Base-by-base conservation (phyloP, 2,113 vertebrate species). In the Dicerorhinus sumatrensis region DNA sequence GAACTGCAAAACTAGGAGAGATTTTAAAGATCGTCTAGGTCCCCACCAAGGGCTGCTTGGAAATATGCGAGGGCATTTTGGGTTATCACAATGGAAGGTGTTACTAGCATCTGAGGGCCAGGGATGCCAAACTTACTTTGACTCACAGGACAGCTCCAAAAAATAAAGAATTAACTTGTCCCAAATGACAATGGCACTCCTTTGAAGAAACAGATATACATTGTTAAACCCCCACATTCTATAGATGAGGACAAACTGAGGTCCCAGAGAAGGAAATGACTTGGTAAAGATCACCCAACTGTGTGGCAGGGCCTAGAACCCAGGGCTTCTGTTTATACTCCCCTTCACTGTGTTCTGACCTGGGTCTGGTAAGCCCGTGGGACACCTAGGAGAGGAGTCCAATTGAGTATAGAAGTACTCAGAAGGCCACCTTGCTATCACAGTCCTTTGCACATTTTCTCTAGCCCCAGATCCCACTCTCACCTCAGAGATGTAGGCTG, bases 11-110 rank as follows among this genome's bases (percentile, higher is more conserved):
- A 70, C 27, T 77, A 79, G 18, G 39, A 91, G 17, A 39, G 14
- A 93, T 75, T 96, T 93, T 94, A 80, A 73, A 93, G 56, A 80
- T 69, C 54, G 69, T 58, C 62, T 79, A 86, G 73, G 12, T 58
- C 63, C 89, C 79, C 97, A 92, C 21, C 67, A 89, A 76, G 46
- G 14, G 31, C 29, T 81, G 8, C 13, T 46, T 89, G 72, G 67
- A 94, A 96, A 88, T 36, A 83, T 0, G 2, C 70, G 46, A 84
- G 3, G 39, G 13, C 27, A 87, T 86, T 95, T 93, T 18, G n/a
- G 27, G 36, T 91, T 56, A 84, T 69, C n/a, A 73, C 60, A 58
- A 31, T 65, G n/a, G 17, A 54, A 88, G 46, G 18, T 58, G 16
- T 25, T 79, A 46, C 8, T 79, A 79, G 56, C 70, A 42, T 67